Conservation (phyloP, 2,113 vertebrate species). For the Regulus satrapa region DNA sequence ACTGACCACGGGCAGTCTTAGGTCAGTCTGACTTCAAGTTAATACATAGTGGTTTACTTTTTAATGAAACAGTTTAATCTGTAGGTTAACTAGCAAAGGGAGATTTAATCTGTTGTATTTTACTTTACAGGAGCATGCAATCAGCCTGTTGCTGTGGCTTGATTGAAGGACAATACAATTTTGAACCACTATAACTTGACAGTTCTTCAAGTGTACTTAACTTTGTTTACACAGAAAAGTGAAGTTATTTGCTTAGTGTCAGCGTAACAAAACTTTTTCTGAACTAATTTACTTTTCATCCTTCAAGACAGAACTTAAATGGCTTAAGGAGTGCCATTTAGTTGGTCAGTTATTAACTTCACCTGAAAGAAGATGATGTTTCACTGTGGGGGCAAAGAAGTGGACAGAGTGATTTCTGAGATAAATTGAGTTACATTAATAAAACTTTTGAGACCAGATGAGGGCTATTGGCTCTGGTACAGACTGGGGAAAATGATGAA, state of each 20-base stretch:
- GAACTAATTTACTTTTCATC: constrained; percentile 7
- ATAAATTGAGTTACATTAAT: constrained; percentile 12
- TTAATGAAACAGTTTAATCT: neutral
- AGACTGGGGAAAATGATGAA: neutral
- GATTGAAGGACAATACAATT: neutral
- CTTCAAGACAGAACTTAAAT: constrained; percentile 4
- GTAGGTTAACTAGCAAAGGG: neutral
- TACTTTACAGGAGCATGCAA: neutral
- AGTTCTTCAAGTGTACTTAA: constrained; percentile 15
- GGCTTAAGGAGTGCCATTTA: neutral
- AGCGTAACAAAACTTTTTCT: constrained; percentile 12
- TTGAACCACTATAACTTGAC: neutral
- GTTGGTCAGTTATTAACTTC: constrained; percentile 14
- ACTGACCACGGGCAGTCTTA: neutral
- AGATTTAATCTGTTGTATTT: neutral
- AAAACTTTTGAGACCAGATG: constrained; percentile 4
- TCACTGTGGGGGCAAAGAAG: neutral
- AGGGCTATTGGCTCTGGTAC: neutral
- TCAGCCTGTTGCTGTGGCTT: neutral
- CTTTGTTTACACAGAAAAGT: neutral
- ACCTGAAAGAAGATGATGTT: neutral
- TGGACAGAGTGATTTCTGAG: neutral
- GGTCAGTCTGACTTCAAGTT: neutral
- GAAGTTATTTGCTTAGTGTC: neutral
- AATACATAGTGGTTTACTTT: neutral